phyloP scores from a whole-genome alignment of 2,113 vertebrate species.

The Rynchops niger region DNA sequence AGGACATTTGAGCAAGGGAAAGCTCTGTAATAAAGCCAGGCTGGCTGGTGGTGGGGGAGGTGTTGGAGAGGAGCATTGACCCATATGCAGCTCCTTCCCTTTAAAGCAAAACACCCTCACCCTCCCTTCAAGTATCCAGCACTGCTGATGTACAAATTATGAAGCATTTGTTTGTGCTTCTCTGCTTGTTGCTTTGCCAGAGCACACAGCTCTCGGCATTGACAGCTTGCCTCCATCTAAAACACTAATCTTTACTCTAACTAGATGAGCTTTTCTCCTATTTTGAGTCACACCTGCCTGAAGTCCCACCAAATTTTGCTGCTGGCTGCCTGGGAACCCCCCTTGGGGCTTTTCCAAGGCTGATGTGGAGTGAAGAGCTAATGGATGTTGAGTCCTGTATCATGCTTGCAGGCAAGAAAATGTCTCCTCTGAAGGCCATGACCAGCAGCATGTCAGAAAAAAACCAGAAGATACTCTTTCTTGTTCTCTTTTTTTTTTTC shows the following conservation, averaged over 20 bases:
- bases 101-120: not conserved
- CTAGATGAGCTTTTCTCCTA: not conserved
- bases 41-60: not conserved
- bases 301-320: not conserved
- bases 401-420: not conserved
- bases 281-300: not conserved
- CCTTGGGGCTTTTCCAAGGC: not conserved
- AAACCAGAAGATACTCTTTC: not conserved
- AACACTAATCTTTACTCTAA: not conserved
- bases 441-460: not conserved
- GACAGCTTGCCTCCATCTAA: not conserved
- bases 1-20: not conserved
- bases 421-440: not conserved
- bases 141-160: not conserved
- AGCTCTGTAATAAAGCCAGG: not conserved
- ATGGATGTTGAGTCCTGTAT: not conserved
- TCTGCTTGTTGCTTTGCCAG: not conserved
- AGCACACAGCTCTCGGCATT: not conserved
- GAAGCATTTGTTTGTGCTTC: not conserved
- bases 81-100: not conserved
- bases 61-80: not conserved
- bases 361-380: not conserved
- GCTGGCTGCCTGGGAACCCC: not conserved
- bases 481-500: not conserved
- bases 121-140: not conserved